Conservation (phyloP, 2,113 vertebrate species). For the Corvus hawaiiensis region DNA sequence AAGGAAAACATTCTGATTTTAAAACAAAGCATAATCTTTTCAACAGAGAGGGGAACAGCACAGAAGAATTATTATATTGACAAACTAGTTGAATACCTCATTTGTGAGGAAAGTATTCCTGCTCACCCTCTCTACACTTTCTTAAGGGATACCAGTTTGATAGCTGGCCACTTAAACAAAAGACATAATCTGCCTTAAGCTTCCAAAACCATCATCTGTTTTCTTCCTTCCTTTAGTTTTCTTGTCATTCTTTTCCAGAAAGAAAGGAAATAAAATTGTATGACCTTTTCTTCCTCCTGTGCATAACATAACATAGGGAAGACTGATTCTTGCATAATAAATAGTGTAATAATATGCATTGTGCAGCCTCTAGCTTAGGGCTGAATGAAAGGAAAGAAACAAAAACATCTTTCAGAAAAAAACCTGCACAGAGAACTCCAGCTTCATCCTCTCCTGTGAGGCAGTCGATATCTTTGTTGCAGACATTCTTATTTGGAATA, state of each 20-base stretch:
- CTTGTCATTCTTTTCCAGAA: neutral
- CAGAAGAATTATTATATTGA: neutral
- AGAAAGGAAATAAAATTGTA: neutral
- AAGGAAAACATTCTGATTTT: neutral
- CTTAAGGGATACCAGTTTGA: neutral
- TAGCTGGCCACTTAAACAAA: neutral
- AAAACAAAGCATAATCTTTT: neutral
- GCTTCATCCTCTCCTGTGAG: slow-evolving; percentile 85
- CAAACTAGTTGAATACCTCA: neutral
- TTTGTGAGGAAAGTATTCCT: neutral
- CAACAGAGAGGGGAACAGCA: neutral
- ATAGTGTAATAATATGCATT: neutral
- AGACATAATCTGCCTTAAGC: neutral
- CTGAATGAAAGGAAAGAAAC: neutral
- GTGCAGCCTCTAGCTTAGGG: neutral
- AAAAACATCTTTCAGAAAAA: neutral
- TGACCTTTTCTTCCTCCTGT: neutral
- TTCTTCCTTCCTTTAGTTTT: neutral
- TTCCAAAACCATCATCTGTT: neutral
- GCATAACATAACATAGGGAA: neutral
- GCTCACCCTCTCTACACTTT: neutral
- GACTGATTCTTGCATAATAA: neutral
- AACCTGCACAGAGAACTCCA: slow-evolving; percentile 55
- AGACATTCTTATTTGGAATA: slow-evolving; percentile 55
- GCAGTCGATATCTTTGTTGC: slow-evolving; percentile 83